A percentile compares a stretch with the other conserved stretches of the same genome.
phyloP scores from a whole-genome alignment of 2,797 vertebrate genomes.

The Halcyon chelicuti region DNA sequence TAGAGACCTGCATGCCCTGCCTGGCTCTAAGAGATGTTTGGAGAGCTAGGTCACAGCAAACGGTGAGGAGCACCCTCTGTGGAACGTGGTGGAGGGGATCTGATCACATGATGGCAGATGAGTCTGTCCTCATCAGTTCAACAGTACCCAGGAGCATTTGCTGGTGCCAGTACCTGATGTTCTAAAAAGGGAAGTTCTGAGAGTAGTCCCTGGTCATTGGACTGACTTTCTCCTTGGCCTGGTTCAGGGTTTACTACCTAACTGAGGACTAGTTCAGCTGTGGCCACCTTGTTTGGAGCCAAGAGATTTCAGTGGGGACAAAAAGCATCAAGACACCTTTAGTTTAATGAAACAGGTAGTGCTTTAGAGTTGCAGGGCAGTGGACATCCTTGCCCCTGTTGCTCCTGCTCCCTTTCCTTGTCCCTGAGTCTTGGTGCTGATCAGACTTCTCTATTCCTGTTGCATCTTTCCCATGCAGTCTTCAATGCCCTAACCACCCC shows the following conservation, averaged over 20 bases:
- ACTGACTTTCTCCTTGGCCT: not conserved
- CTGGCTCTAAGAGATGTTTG: not conserved
- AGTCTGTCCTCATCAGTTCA: not conserved
- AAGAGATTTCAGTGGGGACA: not conserved
- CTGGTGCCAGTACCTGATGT: not conserved
- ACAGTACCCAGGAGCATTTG: not conserved
- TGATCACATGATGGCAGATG: not conserved
- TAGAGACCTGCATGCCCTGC: not conserved
- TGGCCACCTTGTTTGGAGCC: not conserved
- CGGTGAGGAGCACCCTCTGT: not conserved
- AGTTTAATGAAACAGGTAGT: not conserved
- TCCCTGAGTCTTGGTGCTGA: not conserved
- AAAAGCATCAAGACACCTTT: fast-evolving
- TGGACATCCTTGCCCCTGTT: not conserved
- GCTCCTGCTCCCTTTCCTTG: not conserved
- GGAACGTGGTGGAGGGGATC: not conserved
- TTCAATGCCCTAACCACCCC: not conserved
- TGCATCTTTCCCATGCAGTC: not conserved
- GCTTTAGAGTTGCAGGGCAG: not conserved
- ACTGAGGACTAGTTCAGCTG: not conserved
- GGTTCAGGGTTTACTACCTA: not conserved
- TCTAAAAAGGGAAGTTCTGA: not conserved
- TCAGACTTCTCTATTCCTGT: not conserved
- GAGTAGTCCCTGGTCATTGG: not conserved
- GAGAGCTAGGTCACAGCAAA: not conserved